phyloP scores from a whole-genome alignment of 1,140 invertebrate genomes.

The Lethocerus indicus region DNA sequence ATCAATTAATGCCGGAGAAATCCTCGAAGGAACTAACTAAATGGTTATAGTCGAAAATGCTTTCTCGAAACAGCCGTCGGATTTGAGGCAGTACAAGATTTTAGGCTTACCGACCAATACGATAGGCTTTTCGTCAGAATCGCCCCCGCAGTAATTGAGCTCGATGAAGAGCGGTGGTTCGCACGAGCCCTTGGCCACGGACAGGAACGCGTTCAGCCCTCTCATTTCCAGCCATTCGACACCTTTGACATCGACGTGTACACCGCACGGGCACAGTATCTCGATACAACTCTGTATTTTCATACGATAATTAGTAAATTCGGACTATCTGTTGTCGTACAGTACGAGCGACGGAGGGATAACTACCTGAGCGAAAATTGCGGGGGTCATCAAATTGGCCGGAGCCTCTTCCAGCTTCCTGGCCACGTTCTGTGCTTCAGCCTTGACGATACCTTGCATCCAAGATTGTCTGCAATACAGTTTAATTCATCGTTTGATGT shows the following conservation, averaged over 20 bases:
- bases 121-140: constrained; percentile 26
- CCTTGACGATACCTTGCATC: too few species aligned
- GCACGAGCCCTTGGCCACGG: constrained; percentile 38
- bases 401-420: constrained; percentile 62
- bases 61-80: constrained; percentile 38
- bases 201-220: constrained; percentile 43
- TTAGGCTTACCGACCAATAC: constrained; percentile 34
- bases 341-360: too few species aligned
- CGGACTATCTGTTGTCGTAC: too few species aligned
- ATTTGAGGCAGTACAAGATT: constrained; percentile 47
- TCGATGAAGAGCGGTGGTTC: constrained; percentile 43
- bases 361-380: constrained; percentile 7
- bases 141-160: constrained; percentile 29
- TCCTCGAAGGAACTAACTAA: too few species aligned
- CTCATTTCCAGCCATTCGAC: constrained; percentile 36
- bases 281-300: constrained; percentile 29
- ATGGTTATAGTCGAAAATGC: too few species aligned
- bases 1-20: too few species aligned
- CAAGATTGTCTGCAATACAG: too few species aligned
- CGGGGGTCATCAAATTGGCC: constrained; percentile 69
- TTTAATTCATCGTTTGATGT: too few species aligned
- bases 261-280: constrained; percentile 25
- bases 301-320: too few species aligned
- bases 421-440: constrained; percentile 71
- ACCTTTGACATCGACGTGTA: constrained; percentile 31